Conservation (phyloP, 1,140 invertebrate species). For the Drosophila paulistorum region DNA sequence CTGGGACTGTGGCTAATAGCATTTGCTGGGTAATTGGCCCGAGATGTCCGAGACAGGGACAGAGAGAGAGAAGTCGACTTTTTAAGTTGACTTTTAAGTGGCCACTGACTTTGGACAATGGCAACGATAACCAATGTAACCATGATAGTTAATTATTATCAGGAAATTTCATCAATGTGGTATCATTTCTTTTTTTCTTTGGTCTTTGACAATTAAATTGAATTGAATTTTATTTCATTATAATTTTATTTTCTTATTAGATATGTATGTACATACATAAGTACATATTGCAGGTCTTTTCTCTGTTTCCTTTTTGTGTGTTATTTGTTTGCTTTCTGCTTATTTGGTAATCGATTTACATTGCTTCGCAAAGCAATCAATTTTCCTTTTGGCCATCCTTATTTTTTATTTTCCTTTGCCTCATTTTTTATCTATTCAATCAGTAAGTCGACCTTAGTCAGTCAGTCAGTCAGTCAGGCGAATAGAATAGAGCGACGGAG, state of each 20-base stretch:
- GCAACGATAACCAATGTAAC: slow-evolving; percentile 19
- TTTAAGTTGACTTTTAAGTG: slow-evolving; percentile 49
- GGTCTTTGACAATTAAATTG: background rate
- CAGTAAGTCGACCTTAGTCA: slow-evolving; percentile 62
- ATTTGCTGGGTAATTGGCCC: slow-evolving; percentile 54
- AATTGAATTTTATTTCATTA: slow-evolving; percentile 17
- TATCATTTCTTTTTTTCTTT: background rate
- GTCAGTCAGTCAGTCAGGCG: slow-evolving; percentile 16
- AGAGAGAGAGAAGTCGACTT: background rate
- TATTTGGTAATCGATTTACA: slow-evolving; percentile 37
- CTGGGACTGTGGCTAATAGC: slow-evolving; percentile 57
- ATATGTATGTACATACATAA: background rate
- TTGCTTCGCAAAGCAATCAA: slow-evolving; percentile 45
- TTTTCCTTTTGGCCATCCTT: slow-evolving; percentile 34
- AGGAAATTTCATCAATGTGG: slow-evolving; percentile 35
- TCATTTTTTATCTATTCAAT: slow-evolving; percentile 63
- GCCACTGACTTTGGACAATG: slow-evolving; percentile 23
- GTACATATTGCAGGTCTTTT: background rate
- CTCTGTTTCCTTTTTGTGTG: background rate
- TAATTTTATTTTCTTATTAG: background rate
- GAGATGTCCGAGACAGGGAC: slow-evolving; percentile 20
- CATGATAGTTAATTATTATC: slow-evolving; percentile 51
- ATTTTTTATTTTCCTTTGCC: slow-evolving; percentile 27
- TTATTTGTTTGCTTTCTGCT: slow-evolving; percentile 30
- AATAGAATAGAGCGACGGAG: slow-evolving; percentile 1